Base-by-base conservation (phyloP, 1,140 invertebrate genomes). In the Bombyx mandarina region DNA sequence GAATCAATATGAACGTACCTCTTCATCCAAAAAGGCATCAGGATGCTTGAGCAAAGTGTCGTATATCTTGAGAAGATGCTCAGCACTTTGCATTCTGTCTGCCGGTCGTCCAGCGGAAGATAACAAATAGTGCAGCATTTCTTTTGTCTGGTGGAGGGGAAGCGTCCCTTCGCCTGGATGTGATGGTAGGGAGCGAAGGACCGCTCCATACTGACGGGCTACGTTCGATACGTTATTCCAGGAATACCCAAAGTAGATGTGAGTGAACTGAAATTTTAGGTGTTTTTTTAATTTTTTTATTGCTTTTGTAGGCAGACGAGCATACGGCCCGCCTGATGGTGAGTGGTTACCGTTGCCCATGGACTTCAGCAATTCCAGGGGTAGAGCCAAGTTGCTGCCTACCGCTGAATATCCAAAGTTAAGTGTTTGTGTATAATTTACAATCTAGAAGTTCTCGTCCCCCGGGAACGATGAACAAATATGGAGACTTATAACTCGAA, bases 191-290 rank as follows among this genome's bases (percentile, higher is more conserved):
- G 85, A 87, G n/a, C 79, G 78, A 3, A 91, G 70, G 12, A 88
- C 73, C 3, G 88, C 79, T 65, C 89, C 89, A 58, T 90, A 86
- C 45, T 89, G 79, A 6, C 77, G 79, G 9, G 89, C 84, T 6
- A 86, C 71, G 49, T 74, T 47, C 3, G 79, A 79, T 0, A 87
- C 77, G 12, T 89, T 90, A 7, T 86, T 89, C 66, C 90, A 91
- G 58, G 92, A 92, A 60, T 92, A 94, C 0, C 93, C 93, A 45
- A 92, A 88, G 1, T 89, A 92, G 18, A 93, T 73, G 4, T 89
- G 89, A 7, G 78, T 89, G 67, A 93, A 93, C 88, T 93, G 73
- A 26, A 45, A 26, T 45, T 54, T 10, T 9, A 52, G 42, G n/a
- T 26, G 5, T 18, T 18, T 18, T 18, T 18, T 18, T 18, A 18